Evolutionary conservation across 2,888 invertebrate genomes (phyloP).

Genomic region (Chloroclysta siterata): DNA sequence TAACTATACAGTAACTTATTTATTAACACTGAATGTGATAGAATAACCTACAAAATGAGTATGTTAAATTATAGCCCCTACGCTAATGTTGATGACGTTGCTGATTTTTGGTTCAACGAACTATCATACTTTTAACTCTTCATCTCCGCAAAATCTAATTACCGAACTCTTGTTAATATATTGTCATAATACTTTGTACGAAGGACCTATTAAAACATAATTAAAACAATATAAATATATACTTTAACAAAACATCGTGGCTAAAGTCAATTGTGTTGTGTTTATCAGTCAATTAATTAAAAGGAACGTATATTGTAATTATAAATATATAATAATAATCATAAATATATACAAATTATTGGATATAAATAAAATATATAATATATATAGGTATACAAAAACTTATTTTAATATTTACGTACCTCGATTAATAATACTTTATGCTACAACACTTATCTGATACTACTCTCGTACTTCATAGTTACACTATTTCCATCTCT

Average conservation of each 20-base stretch:
- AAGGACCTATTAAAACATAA: slow-evolving; percentile 25
- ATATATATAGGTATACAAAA: no score
- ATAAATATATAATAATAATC: no score
- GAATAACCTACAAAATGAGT: no score
- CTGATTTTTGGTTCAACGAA: neutral
- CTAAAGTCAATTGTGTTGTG: slow-evolving; percentile 11
- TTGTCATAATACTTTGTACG: slow-evolving; percentile 26
- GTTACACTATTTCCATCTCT: slow-evolving; percentile 13
- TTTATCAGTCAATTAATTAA: neutral
- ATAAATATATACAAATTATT: slow-evolving; percentile 16
- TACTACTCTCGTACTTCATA: slow-evolving; percentile 1
- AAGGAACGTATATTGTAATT: slow-evolving; percentile 1
- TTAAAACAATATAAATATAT: slow-evolving; percentile 14
- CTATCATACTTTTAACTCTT: neutral
- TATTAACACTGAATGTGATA: no score
- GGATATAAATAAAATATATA: slow-evolving; percentile 16
- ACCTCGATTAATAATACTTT: neutral
- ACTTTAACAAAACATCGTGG: slow-evolving; percentile 27
- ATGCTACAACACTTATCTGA: slow-evolving; percentile 1
- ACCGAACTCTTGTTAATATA: slow-evolving; percentile 39
- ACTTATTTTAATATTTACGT: neutral
- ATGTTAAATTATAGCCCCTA: no score
- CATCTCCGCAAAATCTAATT: slow-evolving; percentile 31
- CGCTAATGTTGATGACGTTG: no score
- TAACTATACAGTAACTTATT: neutral